These are phyloP conservation scores for Dinoponera quadriceps DNA, from an alignment of 1,140 invertebrate species.

Conservation along the genomic window DNA sequence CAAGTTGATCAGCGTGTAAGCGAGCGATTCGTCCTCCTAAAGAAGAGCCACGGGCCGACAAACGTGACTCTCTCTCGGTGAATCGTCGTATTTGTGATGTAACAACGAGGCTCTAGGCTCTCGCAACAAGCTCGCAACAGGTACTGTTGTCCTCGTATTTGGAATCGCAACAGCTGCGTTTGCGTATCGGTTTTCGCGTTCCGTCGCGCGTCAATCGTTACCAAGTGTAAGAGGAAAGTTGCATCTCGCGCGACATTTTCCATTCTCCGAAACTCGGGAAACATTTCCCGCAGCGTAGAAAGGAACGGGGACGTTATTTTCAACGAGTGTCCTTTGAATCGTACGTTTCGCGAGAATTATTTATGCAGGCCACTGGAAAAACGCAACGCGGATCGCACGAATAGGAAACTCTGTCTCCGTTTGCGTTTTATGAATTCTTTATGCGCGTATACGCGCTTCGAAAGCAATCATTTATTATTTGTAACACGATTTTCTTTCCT, in stretches of 20 bases:
- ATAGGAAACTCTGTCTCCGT: background rate
- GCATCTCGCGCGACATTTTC: background rate
- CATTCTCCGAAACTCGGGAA: background rate
- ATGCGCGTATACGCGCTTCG: background rate
- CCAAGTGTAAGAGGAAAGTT: conserved; percentile 28
- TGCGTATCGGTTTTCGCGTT: conserved; percentile 53
- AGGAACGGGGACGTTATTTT: background rate
- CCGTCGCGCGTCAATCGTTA: conserved; percentile 44
- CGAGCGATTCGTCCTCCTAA: conserved; percentile 8
- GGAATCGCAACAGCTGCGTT: conserved; percentile 45
- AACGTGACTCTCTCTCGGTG: conserved; percentile 36
- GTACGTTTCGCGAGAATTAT: conserved; percentile 7
- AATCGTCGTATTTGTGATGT: conserved; percentile 57
- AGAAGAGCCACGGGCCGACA: conserved; percentile 27
- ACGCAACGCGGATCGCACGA: background rate
- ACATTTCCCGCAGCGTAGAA: background rate
- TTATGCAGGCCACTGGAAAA: background rate
- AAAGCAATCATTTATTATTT: background rate
- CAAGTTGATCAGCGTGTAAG: conserved; percentile 91
- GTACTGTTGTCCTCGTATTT: conserved; percentile 52
- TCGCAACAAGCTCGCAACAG: conserved; percentile 43
- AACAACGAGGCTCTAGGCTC: conserved; percentile 34
- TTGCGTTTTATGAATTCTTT: background rate
- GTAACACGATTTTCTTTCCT: no score
- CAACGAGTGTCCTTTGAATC: background rate